A percentile compares a stretch with the other conserved stretches of the same genome.
Conservation (phyloP, 2,797 vertebrate species). For the Salarias fasciatus region DNA sequence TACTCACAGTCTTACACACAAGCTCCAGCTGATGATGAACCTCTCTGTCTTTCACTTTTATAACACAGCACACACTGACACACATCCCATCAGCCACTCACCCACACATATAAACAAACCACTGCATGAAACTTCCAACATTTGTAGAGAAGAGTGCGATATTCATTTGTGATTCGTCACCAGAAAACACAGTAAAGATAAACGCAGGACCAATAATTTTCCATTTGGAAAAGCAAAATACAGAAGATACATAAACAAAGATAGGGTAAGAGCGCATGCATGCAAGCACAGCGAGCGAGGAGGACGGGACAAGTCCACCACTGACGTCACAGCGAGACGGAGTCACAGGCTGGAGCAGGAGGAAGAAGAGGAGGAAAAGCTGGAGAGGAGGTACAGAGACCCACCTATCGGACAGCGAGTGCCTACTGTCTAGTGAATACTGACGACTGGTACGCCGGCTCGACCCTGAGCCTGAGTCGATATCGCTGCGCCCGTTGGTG, state of each 20-base stretch:
- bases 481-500: slow-evolving; percentile 92
- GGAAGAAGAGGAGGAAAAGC: slow-evolving; percentile 62
- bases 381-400: slow-evolving; percentile 78
- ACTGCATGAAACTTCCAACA: slow-evolving; percentile 30
- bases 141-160: slow-evolving; percentile 36
- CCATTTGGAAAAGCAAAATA: slow-evolving; percentile 35
- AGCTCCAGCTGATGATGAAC: slow-evolving; percentile 52
- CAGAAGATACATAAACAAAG: slow-evolving; percentile 68
- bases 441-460: slow-evolving; percentile 92
- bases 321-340: slow-evolving; percentile 87
- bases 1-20: slow-evolving; percentile 34
- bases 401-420: slow-evolving; percentile 93
- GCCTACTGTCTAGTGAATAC: slow-evolving; percentile 95
- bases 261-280: slow-evolving; percentile 84
- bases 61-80: slow-evolving; percentile 31
- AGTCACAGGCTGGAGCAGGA: slow-evolving; percentile 85
- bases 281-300: slow-evolving; percentile 86
- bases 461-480: slow-evolving; percentile 94
- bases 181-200: slow-evolving; percentile 60
- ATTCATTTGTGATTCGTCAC: slow-evolving; percentile 42
- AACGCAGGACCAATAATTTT: slow-evolving; percentile 54
- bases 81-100: slow-evolving; percentile 21
- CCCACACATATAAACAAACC: slow-evolving; percentile 18
- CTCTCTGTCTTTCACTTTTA: slow-evolving; percentile 38
- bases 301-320: slow-evolving; percentile 86